Conservation (phyloP, 1,140 invertebrate genomes). For the Copidosoma floridanum region DNA sequence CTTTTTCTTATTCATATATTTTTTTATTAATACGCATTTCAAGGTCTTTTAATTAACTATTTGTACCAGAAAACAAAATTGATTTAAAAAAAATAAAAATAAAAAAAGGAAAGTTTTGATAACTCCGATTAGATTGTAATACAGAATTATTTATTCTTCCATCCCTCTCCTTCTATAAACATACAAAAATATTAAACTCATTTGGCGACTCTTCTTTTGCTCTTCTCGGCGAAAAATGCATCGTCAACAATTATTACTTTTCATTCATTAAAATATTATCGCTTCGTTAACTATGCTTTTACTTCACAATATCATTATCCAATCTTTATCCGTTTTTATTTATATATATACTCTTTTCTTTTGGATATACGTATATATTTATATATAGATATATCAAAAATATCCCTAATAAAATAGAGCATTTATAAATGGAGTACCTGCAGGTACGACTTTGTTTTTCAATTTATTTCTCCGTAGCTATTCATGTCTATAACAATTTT, state of each 20-base stretch:
- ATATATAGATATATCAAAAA: slow-evolving; percentile 58
- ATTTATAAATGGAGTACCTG: slow-evolving; percentile 45
- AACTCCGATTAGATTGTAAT: not conserved
- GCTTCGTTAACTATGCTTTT: not conserved
- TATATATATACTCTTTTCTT: slow-evolving; percentile 25
- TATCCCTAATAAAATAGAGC: slow-evolving; percentile 57
- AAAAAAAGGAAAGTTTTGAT: not conserved
- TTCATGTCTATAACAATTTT: slow-evolving; percentile 23
- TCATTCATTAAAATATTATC: no score
- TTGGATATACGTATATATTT: slow-evolving; percentile 51
- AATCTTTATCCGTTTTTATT: slow-evolving; percentile 24
- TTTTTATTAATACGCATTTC: no score
- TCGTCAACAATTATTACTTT: slow-evolving; percentile 30
- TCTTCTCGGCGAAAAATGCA: not conserved
- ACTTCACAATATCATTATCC: not conserved
- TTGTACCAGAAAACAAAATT: no score
- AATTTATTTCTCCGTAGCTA: slow-evolving; percentile 41
- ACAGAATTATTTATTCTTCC: no score
- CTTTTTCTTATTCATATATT: no score
- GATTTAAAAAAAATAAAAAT: not conserved
- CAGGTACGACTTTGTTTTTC: slow-evolving; percentile 43
- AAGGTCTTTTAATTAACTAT: no score
- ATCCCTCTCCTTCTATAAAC: no score
- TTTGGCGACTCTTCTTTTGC: slow-evolving; percentile 4
- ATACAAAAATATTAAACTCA: slow-evolving; percentile 6